Evolutionary conservation across 2,113 vertebrate genomes (phyloP).

Genomic region (Thamnophis sirtalis): DNA sequence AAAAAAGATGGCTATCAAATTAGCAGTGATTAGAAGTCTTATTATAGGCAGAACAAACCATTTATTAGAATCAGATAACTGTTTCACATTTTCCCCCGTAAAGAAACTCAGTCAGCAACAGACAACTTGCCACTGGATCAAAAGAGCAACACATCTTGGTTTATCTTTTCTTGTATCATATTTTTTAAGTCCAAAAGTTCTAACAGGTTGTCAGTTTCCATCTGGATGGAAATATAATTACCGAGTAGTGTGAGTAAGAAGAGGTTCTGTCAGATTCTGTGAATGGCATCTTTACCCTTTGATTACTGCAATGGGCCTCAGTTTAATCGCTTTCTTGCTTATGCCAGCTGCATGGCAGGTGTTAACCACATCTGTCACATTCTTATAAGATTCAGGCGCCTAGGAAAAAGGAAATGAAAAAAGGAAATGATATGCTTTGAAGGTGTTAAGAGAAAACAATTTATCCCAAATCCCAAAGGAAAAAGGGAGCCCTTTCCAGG

Average conservation of each 20-base stretch:
- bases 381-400: conserved; percentile 98
- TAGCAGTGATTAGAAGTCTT: not conserved
- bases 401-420: conserved; percentile 36
- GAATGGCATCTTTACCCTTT: conserved; percentile 79
- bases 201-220: conserved; percentile 27
- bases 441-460: not conserved
- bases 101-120: conserved; percentile 5
- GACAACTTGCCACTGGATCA: conserved; percentile 3
- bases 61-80: not conserved
- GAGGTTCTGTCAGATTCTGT: conserved; percentile 36
- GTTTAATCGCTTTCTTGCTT: conserved; percentile 96
- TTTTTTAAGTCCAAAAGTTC: conserved; percentile 21
- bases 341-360: conserved; percentile 96
- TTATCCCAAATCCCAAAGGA: not conserved
- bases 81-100: conserved; percentile 5
- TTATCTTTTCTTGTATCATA: conserved; percentile 13
- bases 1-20: not conserved
- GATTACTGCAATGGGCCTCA: conserved; percentile 94
- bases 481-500: not conserved
- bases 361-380: conserved; percentile 94
- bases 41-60: too few species aligned
- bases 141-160: not conserved
- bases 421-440: not conserved
- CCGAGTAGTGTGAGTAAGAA: conserved; percentile 26
- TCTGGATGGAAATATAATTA: conserved; percentile 19